Percentiles rank a stretch among this genome's conserved stretches.
These are phyloP conservation scores for Campaea margaritaria DNA, from an alignment of 2,888 invertebrate genomes.

Conservation along the genomic window DNA sequence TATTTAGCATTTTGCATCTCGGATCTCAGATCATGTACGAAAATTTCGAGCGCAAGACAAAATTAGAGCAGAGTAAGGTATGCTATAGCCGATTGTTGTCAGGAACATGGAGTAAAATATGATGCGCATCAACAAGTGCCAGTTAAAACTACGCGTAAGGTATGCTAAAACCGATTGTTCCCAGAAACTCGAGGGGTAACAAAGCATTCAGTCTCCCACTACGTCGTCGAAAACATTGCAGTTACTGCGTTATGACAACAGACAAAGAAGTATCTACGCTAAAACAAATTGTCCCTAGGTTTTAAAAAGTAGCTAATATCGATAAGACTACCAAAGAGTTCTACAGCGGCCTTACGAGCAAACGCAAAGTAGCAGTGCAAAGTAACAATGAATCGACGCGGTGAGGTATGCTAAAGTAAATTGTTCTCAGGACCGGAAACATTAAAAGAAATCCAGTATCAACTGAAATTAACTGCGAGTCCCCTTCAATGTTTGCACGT, in stretches of 20 bases:
- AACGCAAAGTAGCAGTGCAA: neutral
- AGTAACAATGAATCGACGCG: neutral
- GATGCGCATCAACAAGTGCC: neutral
- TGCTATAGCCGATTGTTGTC: constrained; percentile 10
- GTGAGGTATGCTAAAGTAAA: constrained; percentile 4
- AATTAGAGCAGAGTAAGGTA: neutral
- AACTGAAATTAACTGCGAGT: no score
- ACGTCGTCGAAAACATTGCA: neutral
- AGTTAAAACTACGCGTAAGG: neutral
- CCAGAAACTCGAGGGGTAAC: neutral
- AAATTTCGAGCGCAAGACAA: neutral
- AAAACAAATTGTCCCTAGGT: neutral
- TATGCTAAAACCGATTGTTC: neutral
- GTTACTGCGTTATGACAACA: neutral
- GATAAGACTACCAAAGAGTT: neutral
- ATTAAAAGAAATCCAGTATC: no score
- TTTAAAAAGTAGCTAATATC: neutral
- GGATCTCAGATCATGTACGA: no score
- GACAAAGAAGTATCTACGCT: neutral
- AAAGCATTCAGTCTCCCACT: no score
- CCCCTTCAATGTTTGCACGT: no score
- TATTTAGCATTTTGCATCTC: no score
- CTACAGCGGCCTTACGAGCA: neutral
- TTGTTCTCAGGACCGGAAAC: neutral
- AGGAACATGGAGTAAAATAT: neutral